Evolutionary conservation across 2,888 invertebrate species (phyloP).

Genomic region (Mimas tiliae): DNA sequence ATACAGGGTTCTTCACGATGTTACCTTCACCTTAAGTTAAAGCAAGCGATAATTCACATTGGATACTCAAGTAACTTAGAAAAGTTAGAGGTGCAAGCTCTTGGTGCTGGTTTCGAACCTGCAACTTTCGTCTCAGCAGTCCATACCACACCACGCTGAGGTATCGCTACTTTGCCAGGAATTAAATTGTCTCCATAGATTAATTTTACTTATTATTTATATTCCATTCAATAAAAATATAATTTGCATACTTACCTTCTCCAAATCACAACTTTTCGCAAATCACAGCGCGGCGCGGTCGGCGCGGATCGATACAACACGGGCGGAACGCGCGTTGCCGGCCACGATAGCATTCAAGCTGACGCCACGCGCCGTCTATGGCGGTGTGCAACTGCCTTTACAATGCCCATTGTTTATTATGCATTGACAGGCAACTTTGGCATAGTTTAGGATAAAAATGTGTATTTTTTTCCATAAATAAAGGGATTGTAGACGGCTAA

Average conservation of each 20-base stretch:
- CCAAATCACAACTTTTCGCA: conserved; percentile 26
- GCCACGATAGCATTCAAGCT: conserved; percentile 17
- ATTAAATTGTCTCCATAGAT: too few species aligned
- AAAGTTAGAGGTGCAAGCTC: too few species aligned
- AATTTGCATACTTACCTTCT: conserved; percentile 14
- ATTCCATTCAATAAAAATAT: not conserved
- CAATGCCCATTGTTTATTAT: conserved; percentile 30
- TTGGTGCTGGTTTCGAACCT: too few species aligned
- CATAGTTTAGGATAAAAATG: not conserved
- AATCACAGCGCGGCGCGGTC: conserved; percentile 32
- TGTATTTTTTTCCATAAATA: not conserved
- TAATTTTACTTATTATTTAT: too few species aligned
- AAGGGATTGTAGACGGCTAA: not conserved
- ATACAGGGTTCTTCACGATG: too few species aligned
- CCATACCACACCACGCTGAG: too few species aligned
- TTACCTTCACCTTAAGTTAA: too few species aligned
- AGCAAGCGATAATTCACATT: too few species aligned
- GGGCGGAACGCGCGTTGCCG: conserved; percentile 32
- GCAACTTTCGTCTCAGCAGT: too few species aligned
- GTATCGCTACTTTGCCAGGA: too few species aligned
- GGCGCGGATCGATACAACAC: conserved; percentile 50
- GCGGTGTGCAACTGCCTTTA: conserved; percentile 32
- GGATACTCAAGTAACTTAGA: too few species aligned
- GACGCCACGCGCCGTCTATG: conserved; percentile 1
- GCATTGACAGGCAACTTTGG: not conserved